Evolutionary conservation across 2,113 vertebrate genomes (phyloP), one percentile per base, ranked within the genome.

Genomic region (Catagonus wagneri): DNA sequence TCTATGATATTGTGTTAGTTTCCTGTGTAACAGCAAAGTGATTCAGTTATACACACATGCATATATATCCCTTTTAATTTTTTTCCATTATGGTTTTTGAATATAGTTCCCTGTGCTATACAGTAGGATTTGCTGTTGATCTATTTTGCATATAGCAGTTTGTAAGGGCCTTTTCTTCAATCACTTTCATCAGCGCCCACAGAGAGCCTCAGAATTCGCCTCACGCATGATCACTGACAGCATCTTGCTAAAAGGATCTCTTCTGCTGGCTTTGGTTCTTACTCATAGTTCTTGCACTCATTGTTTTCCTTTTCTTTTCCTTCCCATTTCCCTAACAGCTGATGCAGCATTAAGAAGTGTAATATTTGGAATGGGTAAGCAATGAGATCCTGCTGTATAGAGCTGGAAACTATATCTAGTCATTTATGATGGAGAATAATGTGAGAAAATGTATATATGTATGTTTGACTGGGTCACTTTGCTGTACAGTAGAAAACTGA

Each of bases 41-140:
- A 23, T 0, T 3, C 50, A 4, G 50, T 7, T 14, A 2, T 12
- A 7, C 52, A 52, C 2, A 0, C 0, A 52, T 2, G 0, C 0
- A 60, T 60, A n/a, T 0, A 6, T 4, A 20, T 32, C 13, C 29
- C 7, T 20, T n/a, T 4, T n/a, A 29, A n/a, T n/a, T 54, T 11
- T 56, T 56, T 22, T 32, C 75, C 75, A n/a, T 78, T 11, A 23
- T 14, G 75, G 32, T n/a, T 56, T 78, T 6, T 56, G 52, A n/a
- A 29, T 20, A 7, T 29, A 56, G 75, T 22, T 56, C 11, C 6
- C 75, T 56, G 75, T 34, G 29, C 32, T 19, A 34, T n/a, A 52
- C 29, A 78, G 29, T 6, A 56, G 52, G 19, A 34, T 29, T 34
- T 23, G 3, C 9, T 23, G 75, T 11, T 14, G 7, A 56, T 23